Evolutionary conservation across 2,797 vertebrate genomes (phyloP).

Genomic region (Sarcophilus harrisii): DNA sequence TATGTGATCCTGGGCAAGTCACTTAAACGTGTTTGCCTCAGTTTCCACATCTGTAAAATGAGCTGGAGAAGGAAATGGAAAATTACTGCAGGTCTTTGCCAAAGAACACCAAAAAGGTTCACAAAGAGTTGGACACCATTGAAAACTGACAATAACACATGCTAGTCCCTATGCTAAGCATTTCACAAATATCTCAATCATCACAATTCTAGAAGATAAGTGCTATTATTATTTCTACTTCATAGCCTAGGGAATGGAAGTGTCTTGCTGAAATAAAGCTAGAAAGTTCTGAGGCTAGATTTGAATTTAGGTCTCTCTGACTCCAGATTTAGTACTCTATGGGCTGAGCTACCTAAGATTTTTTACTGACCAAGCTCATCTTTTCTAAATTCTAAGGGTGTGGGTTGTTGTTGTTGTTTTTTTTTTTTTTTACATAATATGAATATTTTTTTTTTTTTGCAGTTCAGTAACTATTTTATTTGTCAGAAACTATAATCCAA

Average conservation of each 20-base stretch:
- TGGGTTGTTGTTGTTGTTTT: not conserved
- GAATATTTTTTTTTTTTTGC: not conserved
- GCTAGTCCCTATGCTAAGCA: not conserved
- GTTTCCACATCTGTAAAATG: not conserved
- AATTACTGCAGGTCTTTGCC: not conserved
- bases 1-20: not conserved
- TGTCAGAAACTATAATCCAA: not conserved
- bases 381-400: not conserved
- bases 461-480: not conserved
- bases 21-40: not conserved
- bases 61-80: not conserved
- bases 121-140: not conserved
- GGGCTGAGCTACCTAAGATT: not conserved
- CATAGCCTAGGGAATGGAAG: not conserved
- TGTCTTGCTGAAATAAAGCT: not conserved
- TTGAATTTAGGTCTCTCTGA: not conserved
- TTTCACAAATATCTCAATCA: not conserved
- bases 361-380: not conserved
- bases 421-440: not conserved
- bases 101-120: not conserved
- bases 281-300: not conserved
- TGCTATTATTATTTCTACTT: not conserved
- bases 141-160: not conserved
- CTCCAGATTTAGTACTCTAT: not conserved
- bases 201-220: not conserved